phyloP scores from a whole-genome alignment of 1,140 invertebrate species.

The Hycleus phaleratus region DNA sequence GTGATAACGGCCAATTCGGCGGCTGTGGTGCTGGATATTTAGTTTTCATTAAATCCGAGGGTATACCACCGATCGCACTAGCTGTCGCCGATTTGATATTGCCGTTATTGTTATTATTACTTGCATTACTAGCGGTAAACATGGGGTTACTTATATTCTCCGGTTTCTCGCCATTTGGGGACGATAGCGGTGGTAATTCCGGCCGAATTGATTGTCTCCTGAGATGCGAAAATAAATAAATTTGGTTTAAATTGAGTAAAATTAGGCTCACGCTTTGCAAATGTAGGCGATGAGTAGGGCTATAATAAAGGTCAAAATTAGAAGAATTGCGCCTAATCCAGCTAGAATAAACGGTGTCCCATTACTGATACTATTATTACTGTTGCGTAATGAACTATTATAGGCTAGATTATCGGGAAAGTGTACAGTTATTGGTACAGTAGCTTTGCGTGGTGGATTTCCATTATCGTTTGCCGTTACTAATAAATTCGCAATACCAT shows the following conservation, averaged over 20 bases:
- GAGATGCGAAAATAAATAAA: background rate
- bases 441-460: conserved; percentile 60
- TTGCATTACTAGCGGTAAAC: conserved; percentile 25
- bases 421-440: conserved; percentile 67
- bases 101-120: too few relatives aligned
- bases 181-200: conserved; percentile 22
- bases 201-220: conserved; percentile 26
- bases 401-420: conserved; percentile 49
- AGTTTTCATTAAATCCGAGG: conserved; percentile 31
- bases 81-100: conserved; percentile 26
- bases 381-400: conserved; percentile 37
- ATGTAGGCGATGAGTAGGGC: conserved; percentile 65
- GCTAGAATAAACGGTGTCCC: conserved; percentile 55
- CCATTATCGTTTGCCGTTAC: conserved; percentile 74
- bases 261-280: conserved; percentile 59
- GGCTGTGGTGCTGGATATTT: conserved; percentile 39
- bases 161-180: conserved; percentile 19
- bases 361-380: conserved; percentile 17
- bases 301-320: conserved; percentile 64
- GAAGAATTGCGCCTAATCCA: conserved; percentile 63
- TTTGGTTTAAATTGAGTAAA: background rate
- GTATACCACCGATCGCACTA: conserved; percentile 35
- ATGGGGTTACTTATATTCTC: conserved; percentile 35
- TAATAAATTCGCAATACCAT: conserved; percentile 43
- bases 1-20: conserved; percentile 29